Base-by-base conservation (phyloP, 2,797 vertebrate species). In the Corythornis leucogaster region DNA sequence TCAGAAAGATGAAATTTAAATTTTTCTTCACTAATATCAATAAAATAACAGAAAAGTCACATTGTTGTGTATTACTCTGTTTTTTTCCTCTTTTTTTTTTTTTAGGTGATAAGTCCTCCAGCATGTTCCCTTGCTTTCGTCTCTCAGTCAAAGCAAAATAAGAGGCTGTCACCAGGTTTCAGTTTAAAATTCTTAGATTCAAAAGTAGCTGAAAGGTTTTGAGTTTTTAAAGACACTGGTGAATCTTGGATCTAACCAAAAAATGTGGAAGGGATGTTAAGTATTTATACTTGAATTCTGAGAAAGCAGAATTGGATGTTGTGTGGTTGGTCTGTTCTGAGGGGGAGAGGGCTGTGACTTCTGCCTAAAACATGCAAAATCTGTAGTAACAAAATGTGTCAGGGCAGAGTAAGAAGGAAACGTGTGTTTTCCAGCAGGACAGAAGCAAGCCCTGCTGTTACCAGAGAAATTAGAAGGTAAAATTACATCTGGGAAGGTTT, bases 11-110 rank as follows among this genome's bases (percentile, higher is more conserved):
- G 57, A 82, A 84, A 96, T 85, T 76, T 87, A 80, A 85, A 68
- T 95, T 97, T 95, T 96, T 96, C 95, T 97, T 96, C 87, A 92
- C 95, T 96, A 95, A 85, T 95, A 96, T 92, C 91, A 96, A 97
- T 97, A 98, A 97, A 97, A 96, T 87, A 95, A 92, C 82, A 87
- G 66, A 91, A 95, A 95, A 81, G 48, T 64, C 79, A 13, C 55
- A 15, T 59, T 59, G 53, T 55, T n/a, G 45, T 90, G 66, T 85
- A 17, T 92, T 69, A 63, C 31, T 92, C 68, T n/a, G 13, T 53
- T 67, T 64, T 71, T 67, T 58, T 18, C 17, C 35, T 24, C 15
- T 13, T 46, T 15, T 28, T 28, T 25, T 50, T 26, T 87, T 61
- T 54, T 54, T 45, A 26, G 26, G 35, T 50, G 59, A 25, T 40